phyloP scores from a whole-genome alignment of 2,888 invertebrate genomes.

The Oconnorella tubifera region DNA sequence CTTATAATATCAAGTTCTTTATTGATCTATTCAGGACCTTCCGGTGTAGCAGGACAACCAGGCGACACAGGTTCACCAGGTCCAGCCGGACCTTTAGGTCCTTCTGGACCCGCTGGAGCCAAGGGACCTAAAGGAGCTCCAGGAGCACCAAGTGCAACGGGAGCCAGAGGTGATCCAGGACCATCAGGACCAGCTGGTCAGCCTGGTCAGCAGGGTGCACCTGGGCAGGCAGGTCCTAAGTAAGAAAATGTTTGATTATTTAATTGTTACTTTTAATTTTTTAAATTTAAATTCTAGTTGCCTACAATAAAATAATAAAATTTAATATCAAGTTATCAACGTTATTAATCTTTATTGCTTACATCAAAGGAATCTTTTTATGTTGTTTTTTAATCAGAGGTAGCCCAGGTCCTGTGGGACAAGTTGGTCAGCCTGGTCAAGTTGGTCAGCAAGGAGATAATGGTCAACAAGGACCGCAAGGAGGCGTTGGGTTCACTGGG shows the following conservation, averaged over 20 bases:
- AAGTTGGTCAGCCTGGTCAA: slow-evolving; percentile 5
- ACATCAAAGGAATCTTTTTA: too few species aligned
- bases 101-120: slow-evolving; percentile 10
- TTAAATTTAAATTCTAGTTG: too few species aligned
- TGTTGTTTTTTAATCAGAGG: too few species aligned
- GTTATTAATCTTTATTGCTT: too few species aligned
- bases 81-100: slow-evolving; percentile 15
- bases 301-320: too few species aligned
- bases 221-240: too few species aligned
- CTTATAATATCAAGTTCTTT: too few species aligned
- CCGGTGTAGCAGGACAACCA: too few species aligned
- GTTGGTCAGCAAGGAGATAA: slow-evolving; percentile 22
- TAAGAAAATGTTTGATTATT: too few species aligned
- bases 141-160: slow-evolving; percentile 39
- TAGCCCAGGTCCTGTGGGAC: not conserved
- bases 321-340: too few species aligned
- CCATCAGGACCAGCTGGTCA: slow-evolving; percentile 24
- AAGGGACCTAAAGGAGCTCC: slow-evolving; percentile 9
- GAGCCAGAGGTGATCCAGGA: slow-evolving; percentile 15
- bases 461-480: slow-evolving; percentile 26
- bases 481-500: slow-evolving; percentile 21
- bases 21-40: too few species aligned
- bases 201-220: slow-evolving; percentile 24
- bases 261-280: too few species aligned
- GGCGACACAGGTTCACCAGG: slow-evolving; percentile 12